Conservation (phyloP, 2,888 invertebrate species). For the Atrina japonica region DNA sequence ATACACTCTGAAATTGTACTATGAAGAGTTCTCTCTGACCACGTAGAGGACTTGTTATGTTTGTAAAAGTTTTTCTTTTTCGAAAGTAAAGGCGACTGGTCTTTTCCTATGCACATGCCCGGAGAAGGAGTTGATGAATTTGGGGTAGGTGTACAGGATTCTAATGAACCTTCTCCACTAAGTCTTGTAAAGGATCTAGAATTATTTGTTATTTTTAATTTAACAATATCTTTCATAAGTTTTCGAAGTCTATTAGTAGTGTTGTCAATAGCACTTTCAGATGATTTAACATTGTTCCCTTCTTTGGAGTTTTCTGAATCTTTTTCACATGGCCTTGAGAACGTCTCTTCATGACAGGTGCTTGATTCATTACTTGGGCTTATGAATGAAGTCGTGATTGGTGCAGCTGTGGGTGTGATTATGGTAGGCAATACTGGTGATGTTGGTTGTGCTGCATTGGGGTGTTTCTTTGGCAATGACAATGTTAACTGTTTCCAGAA, state of each 20-base stretch:
- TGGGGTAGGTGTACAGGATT: slow-evolving; percentile 19
- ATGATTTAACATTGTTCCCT: no score
- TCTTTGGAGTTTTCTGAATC: neutral
- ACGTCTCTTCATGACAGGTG: no score
- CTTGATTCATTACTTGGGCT: neutral
- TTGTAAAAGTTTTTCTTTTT: slow-evolving; percentile 14
- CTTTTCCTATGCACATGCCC: slow-evolving; percentile 18
- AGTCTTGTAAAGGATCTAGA: slow-evolving; percentile 14
- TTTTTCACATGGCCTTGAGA: no score
- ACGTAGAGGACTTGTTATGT: slow-evolving; percentile 23
- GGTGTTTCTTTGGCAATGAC: slow-evolving; percentile 61
- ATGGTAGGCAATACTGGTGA: slow-evolving; percentile 20
- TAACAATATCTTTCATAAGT: slow-evolving; percentile 35
- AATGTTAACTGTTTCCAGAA: slow-evolving; percentile 66
- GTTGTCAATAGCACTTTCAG: slow-evolving; percentile 1
- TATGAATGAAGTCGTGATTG: neutral
- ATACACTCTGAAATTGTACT: neutral
- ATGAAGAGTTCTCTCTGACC: slow-evolving; percentile 25
- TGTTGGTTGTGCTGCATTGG: slow-evolving; percentile 15
- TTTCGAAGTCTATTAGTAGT: slow-evolving; percentile 9
- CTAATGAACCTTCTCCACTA: slow-evolving; percentile 22
- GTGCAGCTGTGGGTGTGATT: neutral
- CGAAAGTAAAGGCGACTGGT: slow-evolving; percentile 17
- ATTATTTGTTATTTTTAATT: slow-evolving; percentile 26
- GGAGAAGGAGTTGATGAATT: slow-evolving; percentile 19